Percentiles rank a stretch among this genome's conserved stretches.
Evolutionary conservation across 2,113 vertebrate species (phyloP).

Genomic region (Neotragus moschatus): DNA sequence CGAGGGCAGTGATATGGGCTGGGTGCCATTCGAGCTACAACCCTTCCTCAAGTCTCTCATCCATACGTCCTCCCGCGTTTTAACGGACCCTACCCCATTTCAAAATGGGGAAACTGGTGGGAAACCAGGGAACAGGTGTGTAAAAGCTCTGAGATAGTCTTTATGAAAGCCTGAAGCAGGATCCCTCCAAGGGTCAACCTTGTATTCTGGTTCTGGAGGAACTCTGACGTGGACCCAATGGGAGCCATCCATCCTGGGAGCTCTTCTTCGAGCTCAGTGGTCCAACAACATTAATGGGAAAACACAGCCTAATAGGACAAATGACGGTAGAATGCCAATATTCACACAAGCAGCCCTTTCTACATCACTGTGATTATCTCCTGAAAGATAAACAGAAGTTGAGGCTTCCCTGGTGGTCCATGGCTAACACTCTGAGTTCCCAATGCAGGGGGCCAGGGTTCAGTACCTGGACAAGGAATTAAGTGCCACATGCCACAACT

Average conservation of each 20-base stretch:
- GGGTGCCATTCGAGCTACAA: no score
- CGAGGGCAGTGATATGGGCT: fast-evolving
- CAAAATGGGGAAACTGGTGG: background rate
- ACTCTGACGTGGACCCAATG: background rate
- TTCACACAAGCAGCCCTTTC: background rate
- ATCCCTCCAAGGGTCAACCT: background rate
- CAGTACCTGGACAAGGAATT: background rate
- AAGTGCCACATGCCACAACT: background rate
- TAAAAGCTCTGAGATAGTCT: background rate
- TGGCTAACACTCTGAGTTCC: background rate
- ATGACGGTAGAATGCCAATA: background rate
- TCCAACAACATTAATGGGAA: background rate
- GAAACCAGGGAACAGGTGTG: background rate
- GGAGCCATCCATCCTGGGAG: background rate
- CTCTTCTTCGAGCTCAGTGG: background rate
- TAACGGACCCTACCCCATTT: background rate
- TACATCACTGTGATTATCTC: background rate
- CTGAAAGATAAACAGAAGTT: background rate
- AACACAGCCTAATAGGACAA: background rate
- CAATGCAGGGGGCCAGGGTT: background rate
- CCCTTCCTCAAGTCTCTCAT: background rate
- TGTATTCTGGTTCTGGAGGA: no score
- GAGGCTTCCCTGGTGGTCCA: background rate
- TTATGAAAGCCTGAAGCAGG: background rate
- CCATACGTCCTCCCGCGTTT: background rate